Base-by-base conservation (phyloP, 1,140 invertebrate species). In the Apocrypta bakeri region DNA sequence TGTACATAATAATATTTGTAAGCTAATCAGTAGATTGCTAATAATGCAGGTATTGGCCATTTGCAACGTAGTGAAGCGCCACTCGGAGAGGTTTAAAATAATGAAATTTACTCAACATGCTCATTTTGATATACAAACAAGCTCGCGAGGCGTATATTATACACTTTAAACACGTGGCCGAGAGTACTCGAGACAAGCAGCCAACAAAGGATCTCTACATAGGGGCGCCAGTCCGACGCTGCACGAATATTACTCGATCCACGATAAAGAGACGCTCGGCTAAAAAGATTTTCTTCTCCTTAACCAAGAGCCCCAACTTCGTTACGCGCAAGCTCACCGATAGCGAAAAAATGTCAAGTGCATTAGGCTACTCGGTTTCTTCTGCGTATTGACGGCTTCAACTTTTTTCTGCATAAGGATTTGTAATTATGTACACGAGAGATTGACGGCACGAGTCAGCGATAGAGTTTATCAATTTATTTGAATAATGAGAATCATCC, bases 341-440 rank as follows among this genome's bases (percentile, higher is more conserved):
- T 66, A 12, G n/a, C n/a, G 37, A 74, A 29, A 74, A 74, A 48
- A 74, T 31, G 40, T 40, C 14, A 42, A 31, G 27, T n/a, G 69
- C 29, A 25, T 24, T 31, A 72, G 69, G 29, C 69, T 9, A 71
- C 25, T 72, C 69, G 48, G 48, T n/a, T n/a, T n/a, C 48, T 56
- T 56, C 48, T 56, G 48, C 17, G 8, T n/a, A 56, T 42, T 3
- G 3, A 37, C 37, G 12, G 21, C 42, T 12, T 3, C 2, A 4
- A 17, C 2, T 48, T 17, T 48, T 48, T 17, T 8, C 42, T 17
- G 42, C 42, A n/a, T n/a, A n/a, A 48, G 42, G 42, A 48, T 48
- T 48, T 48, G 42, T 48, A 48, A 48, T 48, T 48, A 48, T 11
- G 21, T 48, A 17, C 9, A 4, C 2, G 42, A 1, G 42, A 48